Evolutionary conservation across 2,888 invertebrate species (phyloP).

Genomic region (Hyppa rectilinea): DNA sequence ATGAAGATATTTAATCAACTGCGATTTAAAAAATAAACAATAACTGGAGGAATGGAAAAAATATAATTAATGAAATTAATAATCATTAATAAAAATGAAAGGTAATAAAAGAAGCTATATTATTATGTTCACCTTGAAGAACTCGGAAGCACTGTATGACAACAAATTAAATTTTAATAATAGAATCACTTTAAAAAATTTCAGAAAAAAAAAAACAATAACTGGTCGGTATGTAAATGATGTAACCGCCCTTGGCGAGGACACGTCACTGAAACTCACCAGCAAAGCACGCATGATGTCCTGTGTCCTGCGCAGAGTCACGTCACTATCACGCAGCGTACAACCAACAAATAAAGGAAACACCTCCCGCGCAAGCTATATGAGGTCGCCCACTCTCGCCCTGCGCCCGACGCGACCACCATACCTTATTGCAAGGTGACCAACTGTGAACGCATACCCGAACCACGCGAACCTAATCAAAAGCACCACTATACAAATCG

Average conservation of each 20-base stretch:
- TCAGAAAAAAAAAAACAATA: slow-evolving; percentile 43
- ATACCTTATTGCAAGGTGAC: slow-evolving; percentile 89
- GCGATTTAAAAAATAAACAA: slow-evolving; percentile 6
- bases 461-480: slow-evolving; percentile 69
- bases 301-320: slow-evolving; percentile 74
- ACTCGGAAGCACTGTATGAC: slow-evolving; percentile 34
- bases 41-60: neutral
- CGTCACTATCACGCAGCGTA: slow-evolving; percentile 87
- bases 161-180: slow-evolving; percentile 19
- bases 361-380: slow-evolving; percentile 87
- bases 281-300: slow-evolving; percentile 87
- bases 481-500: slow-evolving; percentile 81
- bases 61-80: neutral
- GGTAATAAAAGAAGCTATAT: neutral
- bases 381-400: slow-evolving; percentile 90
- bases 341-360: slow-evolving; percentile 89
- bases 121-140: slow-evolving; percentile 58
- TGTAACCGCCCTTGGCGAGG: slow-evolving; percentile 72
- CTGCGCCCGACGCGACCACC: slow-evolving; percentile 86
- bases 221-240: slow-evolving; percentile 67
- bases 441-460: slow-evolving; percentile 79
- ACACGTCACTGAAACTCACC: slow-evolving; percentile 81
- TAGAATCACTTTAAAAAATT: slow-evolving; percentile 39
- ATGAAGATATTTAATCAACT: slow-evolving; percentile 14
- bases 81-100: slow-evolving; percentile 9